Evolutionary conservation across 2,113 vertebrate genomes (phyloP).

Genomic region (Periophthalmus modestus): DNA sequence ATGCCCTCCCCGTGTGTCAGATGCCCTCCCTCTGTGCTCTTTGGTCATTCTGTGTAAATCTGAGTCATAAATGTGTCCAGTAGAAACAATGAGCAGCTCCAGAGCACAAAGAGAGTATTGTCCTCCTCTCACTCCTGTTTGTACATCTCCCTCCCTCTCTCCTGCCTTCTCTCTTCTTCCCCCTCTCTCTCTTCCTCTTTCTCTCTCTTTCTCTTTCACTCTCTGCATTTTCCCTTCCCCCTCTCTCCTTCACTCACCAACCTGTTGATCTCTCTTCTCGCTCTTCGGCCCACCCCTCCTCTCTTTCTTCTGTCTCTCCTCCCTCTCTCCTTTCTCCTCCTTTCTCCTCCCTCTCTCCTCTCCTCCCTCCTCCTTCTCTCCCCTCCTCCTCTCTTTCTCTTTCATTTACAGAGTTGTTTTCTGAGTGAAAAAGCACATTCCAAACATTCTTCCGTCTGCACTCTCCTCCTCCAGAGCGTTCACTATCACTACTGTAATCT

Average conservation of each 20-base stretch:
- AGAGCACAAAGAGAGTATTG: too few relatives aligned
- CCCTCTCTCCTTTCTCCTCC: background rate
- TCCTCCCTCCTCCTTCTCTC: background rate
- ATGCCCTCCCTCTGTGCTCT: too few relatives aligned
- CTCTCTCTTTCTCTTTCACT: too few relatives aligned
- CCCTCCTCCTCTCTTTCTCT: background rate
- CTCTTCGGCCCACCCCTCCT: background rate
- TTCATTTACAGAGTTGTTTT: background rate
- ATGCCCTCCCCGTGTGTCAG: too few relatives aligned
- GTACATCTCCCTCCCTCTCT: conserved; percentile 3
- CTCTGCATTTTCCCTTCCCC: too few relatives aligned
- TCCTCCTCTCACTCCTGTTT: conserved; percentile 63
- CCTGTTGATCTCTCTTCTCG: too few relatives aligned
- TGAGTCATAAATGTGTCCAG: too few relatives aligned
- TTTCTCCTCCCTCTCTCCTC: background rate
- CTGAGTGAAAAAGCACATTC: background rate
- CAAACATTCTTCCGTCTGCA: background rate
- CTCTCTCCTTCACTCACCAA: background rate
- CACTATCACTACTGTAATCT: background rate
- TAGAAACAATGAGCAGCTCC: too few relatives aligned
- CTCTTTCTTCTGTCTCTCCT: background rate
- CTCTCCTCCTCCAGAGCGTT: background rate
- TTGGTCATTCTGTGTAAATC: too few relatives aligned
- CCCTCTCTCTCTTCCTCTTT: background rate
- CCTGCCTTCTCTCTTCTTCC: background rate